Evolutionary conservation across 2,797 vertebrate species (phyloP).

Genomic region (Coreius guichenoti): DNA sequence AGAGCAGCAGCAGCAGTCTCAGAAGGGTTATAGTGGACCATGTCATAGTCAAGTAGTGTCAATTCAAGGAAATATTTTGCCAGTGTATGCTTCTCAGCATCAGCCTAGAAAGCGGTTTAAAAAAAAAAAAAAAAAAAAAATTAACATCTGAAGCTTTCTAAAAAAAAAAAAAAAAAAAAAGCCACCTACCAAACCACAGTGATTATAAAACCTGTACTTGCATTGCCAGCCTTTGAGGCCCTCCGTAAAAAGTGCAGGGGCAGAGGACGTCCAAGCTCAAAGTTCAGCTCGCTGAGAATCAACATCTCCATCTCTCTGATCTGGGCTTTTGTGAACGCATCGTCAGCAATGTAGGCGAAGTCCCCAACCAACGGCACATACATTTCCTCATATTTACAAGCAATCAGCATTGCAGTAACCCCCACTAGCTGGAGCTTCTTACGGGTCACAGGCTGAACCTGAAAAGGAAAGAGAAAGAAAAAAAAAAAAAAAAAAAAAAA

Average conservation of each 20-base stretch:
- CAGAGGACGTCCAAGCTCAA: constrained; percentile 89
- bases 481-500: no score
- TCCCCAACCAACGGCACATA: constrained; percentile 85
- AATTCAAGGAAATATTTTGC: constrained; percentile 96
- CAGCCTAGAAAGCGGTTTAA: constrained; percentile 75
- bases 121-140: background rate
- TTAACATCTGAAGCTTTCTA: background rate
- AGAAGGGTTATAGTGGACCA: constrained; percentile 91
- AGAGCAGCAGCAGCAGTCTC: constrained; percentile 88
- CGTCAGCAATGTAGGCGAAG: constrained; percentile 94
- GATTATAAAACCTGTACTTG: constrained; percentile 66
- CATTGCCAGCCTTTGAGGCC: constrained; percentile 90
- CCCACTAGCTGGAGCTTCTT: constrained; percentile 92
- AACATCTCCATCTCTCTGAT: constrained; percentile 90
- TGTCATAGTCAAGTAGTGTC: constrained; percentile 89
- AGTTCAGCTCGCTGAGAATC: constrained; percentile 85
- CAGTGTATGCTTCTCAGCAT: constrained; percentile 86
- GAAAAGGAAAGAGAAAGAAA: background rate
- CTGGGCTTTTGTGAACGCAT: constrained; percentile 84
- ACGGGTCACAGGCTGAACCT: constrained; percentile 88
- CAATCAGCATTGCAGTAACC: constrained; percentile 88
- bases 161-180: background rate
- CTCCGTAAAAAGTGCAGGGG: constrained; percentile 92
- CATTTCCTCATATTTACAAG: constrained; percentile 96
- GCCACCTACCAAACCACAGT: background rate